A percentile compares a stretch with the other conserved stretches of the same genome.
phyloP scores from a whole-genome alignment of 2,113 vertebrate genomes.

The Malurus elegans region DNA sequence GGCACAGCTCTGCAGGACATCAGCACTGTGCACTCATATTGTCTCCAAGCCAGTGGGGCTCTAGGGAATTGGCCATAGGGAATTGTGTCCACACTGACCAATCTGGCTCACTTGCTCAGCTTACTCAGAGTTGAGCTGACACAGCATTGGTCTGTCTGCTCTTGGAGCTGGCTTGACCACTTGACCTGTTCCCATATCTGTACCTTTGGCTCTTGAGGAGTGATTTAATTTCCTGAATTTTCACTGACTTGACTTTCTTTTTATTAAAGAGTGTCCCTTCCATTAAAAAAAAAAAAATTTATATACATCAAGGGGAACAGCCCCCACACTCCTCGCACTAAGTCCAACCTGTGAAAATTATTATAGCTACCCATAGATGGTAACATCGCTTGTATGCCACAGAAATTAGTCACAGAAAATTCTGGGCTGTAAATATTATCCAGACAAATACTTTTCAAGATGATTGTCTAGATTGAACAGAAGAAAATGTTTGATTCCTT shows the following conservation, averaged over 20 bases:
- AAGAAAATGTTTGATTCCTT: not conserved
- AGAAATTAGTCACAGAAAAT: not conserved
- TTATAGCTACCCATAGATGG: not conserved
- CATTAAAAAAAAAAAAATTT: not conserved
- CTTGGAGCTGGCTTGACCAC: not conserved
- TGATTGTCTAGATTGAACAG: not conserved
- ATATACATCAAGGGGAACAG: not conserved
- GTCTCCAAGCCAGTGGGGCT: not conserved
- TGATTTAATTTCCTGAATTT: not conserved
- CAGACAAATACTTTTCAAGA: not conserved
- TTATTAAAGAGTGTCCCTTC: not conserved
- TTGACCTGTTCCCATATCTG: not conserved
- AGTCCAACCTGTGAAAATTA: not conserved
- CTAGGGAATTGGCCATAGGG: not conserved
- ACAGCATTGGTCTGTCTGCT: not conserved
- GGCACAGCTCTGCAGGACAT: not conserved
- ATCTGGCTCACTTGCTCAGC: not conserved
- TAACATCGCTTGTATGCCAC: not conserved
- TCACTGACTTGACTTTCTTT: not conserved
- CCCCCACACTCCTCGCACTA: rapidly evolving
- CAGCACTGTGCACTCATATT: not conserved
- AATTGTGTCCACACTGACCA: not conserved
- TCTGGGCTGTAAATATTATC: not conserved
- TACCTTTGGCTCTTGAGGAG: not conserved
- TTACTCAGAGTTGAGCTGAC: not conserved